These are phyloP conservation scores for Tridacna gigas DNA, from an alignment of 2,888 invertebrate genomes.

Conservation along the genomic window DNA sequence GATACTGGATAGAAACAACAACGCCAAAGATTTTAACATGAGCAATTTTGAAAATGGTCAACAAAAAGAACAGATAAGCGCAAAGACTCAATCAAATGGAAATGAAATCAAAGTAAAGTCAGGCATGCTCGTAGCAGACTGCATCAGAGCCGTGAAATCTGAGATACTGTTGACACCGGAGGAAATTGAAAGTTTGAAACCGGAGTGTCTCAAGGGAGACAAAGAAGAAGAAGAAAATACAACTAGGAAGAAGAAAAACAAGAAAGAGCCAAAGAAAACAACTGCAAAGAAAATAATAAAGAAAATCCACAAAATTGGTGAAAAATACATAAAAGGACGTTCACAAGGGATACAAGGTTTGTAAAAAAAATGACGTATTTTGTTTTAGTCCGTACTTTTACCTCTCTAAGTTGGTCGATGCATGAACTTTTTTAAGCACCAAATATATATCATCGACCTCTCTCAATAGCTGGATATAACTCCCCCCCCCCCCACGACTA, in stretches of 20 bases:
- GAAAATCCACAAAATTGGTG: background rate
- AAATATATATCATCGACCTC: too few relatives aligned
- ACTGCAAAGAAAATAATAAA: background rate
- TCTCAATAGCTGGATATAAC: too few relatives aligned
- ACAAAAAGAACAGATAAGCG: too few relatives aligned
- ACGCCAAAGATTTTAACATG: background rate
- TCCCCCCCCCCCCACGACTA: too few relatives aligned
- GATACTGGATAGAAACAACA: slow-evolving; percentile 12
- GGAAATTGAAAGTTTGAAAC: slow-evolving; percentile 14
- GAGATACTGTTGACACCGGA: slow-evolving; percentile 3
- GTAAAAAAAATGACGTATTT: too few relatives aligned
- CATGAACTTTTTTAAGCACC: too few relatives aligned
- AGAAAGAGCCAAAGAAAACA: background rate
- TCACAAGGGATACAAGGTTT: background rate
- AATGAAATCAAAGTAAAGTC: too few relatives aligned
- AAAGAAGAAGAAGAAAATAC: background rate
- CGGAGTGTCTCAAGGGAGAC: background rate
- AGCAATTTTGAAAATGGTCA: too few relatives aligned
- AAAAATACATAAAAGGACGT: background rate
- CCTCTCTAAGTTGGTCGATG: too few relatives aligned
- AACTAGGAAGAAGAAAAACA: background rate
- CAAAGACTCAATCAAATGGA: too few relatives aligned
- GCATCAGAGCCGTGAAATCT: background rate
- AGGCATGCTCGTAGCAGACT: background rate
- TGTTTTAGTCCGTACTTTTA: too few relatives aligned